Conservation (phyloP, 1,140 invertebrate species). For the Drosophila navojoa region DNA sequence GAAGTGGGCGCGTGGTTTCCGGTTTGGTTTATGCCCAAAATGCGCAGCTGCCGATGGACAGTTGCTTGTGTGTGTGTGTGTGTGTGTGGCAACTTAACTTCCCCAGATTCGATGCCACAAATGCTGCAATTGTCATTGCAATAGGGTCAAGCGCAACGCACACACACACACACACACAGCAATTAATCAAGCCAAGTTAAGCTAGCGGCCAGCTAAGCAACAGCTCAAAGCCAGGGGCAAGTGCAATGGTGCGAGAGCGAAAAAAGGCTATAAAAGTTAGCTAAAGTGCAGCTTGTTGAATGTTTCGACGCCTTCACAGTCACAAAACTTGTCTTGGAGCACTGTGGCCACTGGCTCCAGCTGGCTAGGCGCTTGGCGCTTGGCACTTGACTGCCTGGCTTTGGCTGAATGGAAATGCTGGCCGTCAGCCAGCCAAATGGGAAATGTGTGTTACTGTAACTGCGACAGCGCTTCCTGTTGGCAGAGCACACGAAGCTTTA, state of each 20-base stretch:
- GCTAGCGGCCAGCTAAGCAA: conserved; percentile 48
- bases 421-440: conserved; percentile 61
- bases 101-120: conserved; percentile 35
- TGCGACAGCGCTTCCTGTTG: conserved; percentile 68
- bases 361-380: neutral
- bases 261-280: conserved; percentile 40
- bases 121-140: conserved; percentile 25
- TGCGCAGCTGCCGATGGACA: conserved; percentile 29
- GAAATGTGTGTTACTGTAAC: conserved; percentile 82
- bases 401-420: conserved; percentile 65
- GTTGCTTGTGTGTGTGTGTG: neutral
- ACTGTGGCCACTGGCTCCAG: neutral
- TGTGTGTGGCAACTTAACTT: conserved; percentile 37
- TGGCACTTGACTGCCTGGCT: neutral
- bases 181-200: conserved; percentile 66
- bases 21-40: conserved; percentile 47
- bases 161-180: conserved; percentile 21
- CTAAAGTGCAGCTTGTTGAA: conserved; percentile 49
- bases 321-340: conserved; percentile 69
- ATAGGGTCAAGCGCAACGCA: conserved; percentile 71
- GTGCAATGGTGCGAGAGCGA: conserved; percentile 52
- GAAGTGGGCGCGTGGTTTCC: conserved; percentile 72
- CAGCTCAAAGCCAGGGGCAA: conserved; percentile 80
- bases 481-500: conserved; percentile 15
- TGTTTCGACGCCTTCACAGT: conserved; percentile 28